Percentiles rank a stretch among this genome's conserved stretches.
These are phyloP conservation scores for Setophaga coronata DNA, from an alignment of 2,113 vertebrate genomes.

Conservation along the genomic window DNA sequence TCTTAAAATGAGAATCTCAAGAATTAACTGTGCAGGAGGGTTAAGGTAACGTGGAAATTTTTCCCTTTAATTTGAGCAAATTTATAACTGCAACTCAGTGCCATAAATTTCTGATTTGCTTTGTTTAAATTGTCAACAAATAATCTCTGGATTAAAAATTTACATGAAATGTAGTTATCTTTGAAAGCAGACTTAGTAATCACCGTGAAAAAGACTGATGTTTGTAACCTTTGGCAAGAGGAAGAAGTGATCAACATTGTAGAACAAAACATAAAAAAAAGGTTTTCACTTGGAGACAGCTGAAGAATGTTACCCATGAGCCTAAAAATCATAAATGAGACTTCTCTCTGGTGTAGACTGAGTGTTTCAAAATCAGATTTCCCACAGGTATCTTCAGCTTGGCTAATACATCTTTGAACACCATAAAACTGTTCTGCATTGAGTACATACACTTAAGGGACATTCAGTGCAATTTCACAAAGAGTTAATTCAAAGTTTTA, in stretches of 20 bases:
- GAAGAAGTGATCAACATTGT: not conserved
- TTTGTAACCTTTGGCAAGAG: not conserved
- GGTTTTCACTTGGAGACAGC: not conserved
- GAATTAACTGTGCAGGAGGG: not conserved
- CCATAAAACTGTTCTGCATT: not conserved
- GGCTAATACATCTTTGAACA: not conserved
- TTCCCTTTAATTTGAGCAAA: not conserved
- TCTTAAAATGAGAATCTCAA: not conserved
- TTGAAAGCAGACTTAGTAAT: not conserved
- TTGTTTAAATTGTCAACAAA: not conserved
- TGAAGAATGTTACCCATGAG: not conserved
- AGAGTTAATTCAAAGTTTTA: slow-evolving; percentile 40
- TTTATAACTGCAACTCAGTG: not conserved
- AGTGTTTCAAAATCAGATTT: slow-evolving; percentile 14
- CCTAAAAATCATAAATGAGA: slow-evolving; percentile 35
- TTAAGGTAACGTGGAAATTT: not conserved
- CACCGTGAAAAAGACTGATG: not conserved
- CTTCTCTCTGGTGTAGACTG: not conserved
- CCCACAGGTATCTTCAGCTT: slow-evolving; percentile 5
- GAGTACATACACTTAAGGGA: not conserved
- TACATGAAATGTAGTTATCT: not conserved
- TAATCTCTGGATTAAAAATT: not conserved
- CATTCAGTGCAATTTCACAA: not conserved
- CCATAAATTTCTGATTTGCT: not conserved
- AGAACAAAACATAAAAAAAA: not conserved